Base-by-base conservation (phyloP, 2,888 invertebrate genomes). In the Plagodis pulveraria region DNA sequence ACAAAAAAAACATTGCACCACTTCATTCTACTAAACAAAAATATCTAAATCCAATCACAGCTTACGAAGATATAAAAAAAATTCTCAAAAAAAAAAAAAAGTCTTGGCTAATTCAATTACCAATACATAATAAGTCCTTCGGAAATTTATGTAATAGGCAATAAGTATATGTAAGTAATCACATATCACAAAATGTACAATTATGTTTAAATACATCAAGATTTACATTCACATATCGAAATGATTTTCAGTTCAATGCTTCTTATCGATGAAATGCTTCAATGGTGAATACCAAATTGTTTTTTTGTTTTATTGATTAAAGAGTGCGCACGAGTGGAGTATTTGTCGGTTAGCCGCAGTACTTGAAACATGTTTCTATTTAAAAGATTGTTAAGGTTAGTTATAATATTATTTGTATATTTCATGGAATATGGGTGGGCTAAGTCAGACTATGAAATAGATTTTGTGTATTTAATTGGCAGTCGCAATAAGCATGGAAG, bases 241-340 rank as follows among this genome's bases (percentile, higher is more conserved):
- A 53, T 52, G 9, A 34, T 40, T 53, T 6, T 6, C 36, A 6
- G 6, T 36, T 36, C 41, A 7, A 52, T 22, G 45, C 12, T 59
- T 50, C 51, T 50, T 52, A 52, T 58, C 50, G 48, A 35, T 35
- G 48, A 44, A 56, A 57, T 54, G 54, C 47, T 22, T 44, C 46
- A 42, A 41, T 32, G 47, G 36, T 12, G 8, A 42, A 52, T 40
- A 44, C 45, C 6, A 48, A 55, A 49, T 53, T 52, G 43, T 43
- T 42, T 44, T 40, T 50, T 53, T 44, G 44, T 36, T 53, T 32
- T 48, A 33, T 34, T 40, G 9, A 40, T 40, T 40, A 40, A 10
- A 5, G 5, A 40, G 40, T 40, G 36, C 36, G 36, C 36, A 36
- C 40, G 8, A 5, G 8, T 22, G 22, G 44, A 44, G 48, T 49